phyloP scores from a whole-genome alignment of 1,140 invertebrate genomes.

The Trypoxylus dichotomus region DNA sequence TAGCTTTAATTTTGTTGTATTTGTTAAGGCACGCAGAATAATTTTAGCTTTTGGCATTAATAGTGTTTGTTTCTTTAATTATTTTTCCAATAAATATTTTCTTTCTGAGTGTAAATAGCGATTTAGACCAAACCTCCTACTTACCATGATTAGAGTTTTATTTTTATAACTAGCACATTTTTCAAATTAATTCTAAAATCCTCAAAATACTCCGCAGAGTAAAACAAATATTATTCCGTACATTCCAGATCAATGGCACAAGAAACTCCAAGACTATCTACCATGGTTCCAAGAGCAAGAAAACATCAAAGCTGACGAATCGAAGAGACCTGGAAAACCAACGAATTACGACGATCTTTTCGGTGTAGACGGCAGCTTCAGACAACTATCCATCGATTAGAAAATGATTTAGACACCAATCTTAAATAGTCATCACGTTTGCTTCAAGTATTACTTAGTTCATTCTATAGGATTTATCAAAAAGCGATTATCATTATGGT shows the following conservation, averaged over 20 bases:
- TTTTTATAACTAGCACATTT: too few relatives aligned
- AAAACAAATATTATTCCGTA: neutral
- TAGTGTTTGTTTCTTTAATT: too few relatives aligned
- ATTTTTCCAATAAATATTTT: too few relatives aligned
- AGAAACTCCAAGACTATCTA: constrained; percentile 71
- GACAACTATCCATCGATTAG: constrained; percentile 75
- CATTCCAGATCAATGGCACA: constrained; percentile 68
- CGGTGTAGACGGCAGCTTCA: constrained; percentile 79
- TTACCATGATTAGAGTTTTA: too few relatives aligned
- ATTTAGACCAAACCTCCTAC: too few relatives aligned
- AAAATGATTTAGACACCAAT: neutral
- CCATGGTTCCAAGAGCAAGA: constrained; percentile 78
- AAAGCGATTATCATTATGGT: too few relatives aligned
- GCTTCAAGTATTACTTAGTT: neutral
- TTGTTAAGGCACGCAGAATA: too few relatives aligned
- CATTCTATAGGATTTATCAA: too few relatives aligned
- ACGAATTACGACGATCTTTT: constrained; percentile 80
- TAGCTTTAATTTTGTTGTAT: too few relatives aligned
- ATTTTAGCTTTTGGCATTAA: too few relatives aligned
- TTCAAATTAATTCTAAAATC: neutral
- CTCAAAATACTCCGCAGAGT: too few relatives aligned
- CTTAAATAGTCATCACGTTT: neutral
- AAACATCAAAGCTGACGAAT: constrained; percentile 71
- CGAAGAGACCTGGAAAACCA: constrained; percentile 72
- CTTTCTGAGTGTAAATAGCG: too few relatives aligned